Evolutionary conservation across 1,140 invertebrate species (phyloP), one percentile per base, ranked within the genome.

Genomic region (Trigoniulus corallinus): DNA sequence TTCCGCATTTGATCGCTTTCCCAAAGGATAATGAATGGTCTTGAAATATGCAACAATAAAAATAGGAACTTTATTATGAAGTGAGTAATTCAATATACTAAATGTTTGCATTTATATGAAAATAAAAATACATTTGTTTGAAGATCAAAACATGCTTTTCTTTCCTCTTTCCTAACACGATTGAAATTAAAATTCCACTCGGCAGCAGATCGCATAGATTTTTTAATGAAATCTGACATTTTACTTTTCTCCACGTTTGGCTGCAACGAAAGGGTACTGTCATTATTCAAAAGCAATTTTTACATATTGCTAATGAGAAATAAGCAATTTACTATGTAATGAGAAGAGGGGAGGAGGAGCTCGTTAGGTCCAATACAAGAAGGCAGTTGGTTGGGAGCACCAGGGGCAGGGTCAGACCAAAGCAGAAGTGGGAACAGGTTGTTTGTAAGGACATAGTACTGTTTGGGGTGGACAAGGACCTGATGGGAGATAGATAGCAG

Each of bases 141-240:
- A 3, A 72, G 59, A 57, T 73, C 72, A 60, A 69, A 70, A 47
- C 66, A 73, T 3, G 65, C 62, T 47, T 59, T 58, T 39, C 85
- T 67, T 23, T 80, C 73, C 52, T 87, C 82, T 51, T 67, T 72
- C 29, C 78, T 71, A 58, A 78, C 73, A 62, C 78, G 80, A 65
- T 93, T 94, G 47, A 95, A 76, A 50, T 75, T 79, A 0, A 76
- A 66, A 70, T 97, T 98, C 82, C 85, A 98, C 53, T 83, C 79
- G 27, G 84, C 75, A 15, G 86, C 82, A 1, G 88, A 86, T 55
- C 84, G 79, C 44, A 89, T 78, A 3, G 91, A 88, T 64, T 86
- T 84, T 61, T 86, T 81, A 34, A 82, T 77, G 54, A 84, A 78
- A 61, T 91, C 64, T 20, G 60, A 64, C 63, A 73, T 67, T 52